Evolutionary conservation across 2,113 vertebrate genomes (phyloP), one percentile per base, ranked within the genome.

Genomic region (Orthochromis indermauri): DNA sequence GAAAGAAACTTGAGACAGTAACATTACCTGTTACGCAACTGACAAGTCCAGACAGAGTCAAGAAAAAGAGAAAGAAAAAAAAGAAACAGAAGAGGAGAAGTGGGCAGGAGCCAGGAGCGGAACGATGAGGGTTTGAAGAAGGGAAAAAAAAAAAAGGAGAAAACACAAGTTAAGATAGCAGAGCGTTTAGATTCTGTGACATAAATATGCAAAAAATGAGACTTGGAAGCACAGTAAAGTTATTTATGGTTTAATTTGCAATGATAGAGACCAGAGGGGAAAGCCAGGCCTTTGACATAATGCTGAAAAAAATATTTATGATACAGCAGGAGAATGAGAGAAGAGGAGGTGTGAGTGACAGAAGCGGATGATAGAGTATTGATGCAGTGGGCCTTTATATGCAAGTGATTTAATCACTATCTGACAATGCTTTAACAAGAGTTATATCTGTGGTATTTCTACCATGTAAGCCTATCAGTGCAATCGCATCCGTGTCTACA

Each of bases 21-120:
- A 90, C 91, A 91, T 95, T 96, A 96, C 96, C 95, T 96, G 92
- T 96, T 96, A 95, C 83, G 90, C 91, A 95, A 96, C 95, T 95
- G 95, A 96, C 95, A 96, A 90, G 94, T 96, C 94, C 95, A 96
- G 95, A 95, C 95, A 96, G 85, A 95, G 87, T 94, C 85, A 94
- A 92, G 83, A 82, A 86, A 90, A 90, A 76, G 81, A 86, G 14
- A 86, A 82, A 54, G 45, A 53, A 76, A 83, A 86, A 87, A 89
- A 86, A 90, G 82, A 66, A 66, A 66, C 33, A 66, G 61, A 66
- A 37, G 61, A 91, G 73, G 81, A 93, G 91, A 92, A 82, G 86
- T 85, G 85, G 45, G 88, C 85, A 83, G 89, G 88, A 90, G 88
- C 90, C 89, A 87, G 73, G 88, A 91, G 87, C 87, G 86, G 89